Evolutionary conservation across 2,888 invertebrate genomes (phyloP).

Genomic region (Heliconius sara): DNA sequence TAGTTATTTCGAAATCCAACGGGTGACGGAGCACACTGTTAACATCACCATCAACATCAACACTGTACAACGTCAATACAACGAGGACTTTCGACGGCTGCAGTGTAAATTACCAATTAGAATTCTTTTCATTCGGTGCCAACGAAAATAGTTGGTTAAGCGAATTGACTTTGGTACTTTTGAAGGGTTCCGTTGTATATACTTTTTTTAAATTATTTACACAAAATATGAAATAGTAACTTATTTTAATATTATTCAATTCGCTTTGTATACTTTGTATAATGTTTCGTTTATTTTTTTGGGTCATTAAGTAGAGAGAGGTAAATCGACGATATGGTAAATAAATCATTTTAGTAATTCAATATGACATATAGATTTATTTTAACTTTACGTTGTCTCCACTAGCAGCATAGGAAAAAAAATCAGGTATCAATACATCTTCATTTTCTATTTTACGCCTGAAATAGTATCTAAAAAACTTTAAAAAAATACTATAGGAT

Average conservation of each 20-base stretch:
- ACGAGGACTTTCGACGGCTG: constrained; percentile 45
- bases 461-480: too few species aligned
- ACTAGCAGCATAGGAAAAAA: not conserved
- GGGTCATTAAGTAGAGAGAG: not conserved
- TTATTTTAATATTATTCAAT: too few species aligned
- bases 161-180: constrained; percentile 36
- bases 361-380: too few species aligned
- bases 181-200: constrained; percentile 50
- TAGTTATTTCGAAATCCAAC: constrained; percentile 34
- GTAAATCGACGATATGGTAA: not conserved
- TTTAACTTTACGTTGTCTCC: not conserved
- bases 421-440: not conserved
- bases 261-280: not conserved
- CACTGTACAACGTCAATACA: constrained; percentile 44
- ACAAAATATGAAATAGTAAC: too few species aligned
- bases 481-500: too few species aligned
- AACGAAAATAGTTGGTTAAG: constrained; percentile 51
- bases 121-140: constrained; percentile 60
- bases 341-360: not conserved
- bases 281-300: not conserved
- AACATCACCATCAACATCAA: constrained; percentile 43
- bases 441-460: not conserved
- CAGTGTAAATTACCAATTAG: constrained; percentile 70
- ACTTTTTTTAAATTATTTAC: too few species aligned
- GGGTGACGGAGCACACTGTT: constrained; percentile 42